These are phyloP conservation scores for Dicycla oo DNA, from an alignment of 2,888 invertebrate species.

Conservation along the genomic window DNA sequence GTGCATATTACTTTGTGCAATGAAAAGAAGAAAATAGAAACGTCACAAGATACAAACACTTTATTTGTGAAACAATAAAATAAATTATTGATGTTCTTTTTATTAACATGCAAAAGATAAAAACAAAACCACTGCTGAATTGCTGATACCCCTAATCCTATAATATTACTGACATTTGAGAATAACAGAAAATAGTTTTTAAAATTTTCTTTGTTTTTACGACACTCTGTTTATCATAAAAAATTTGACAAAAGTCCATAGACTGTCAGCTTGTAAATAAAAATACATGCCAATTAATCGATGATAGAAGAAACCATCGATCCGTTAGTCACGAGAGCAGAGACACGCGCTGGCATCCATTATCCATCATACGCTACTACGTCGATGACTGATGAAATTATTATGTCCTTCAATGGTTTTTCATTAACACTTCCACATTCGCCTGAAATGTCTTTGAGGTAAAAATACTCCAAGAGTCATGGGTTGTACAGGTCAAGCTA, in stretches of 20 bases:
- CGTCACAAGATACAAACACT: slow-evolving; percentile 44
- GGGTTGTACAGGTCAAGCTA: not conserved
- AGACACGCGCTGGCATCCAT: slow-evolving; percentile 70
- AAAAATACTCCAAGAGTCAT: slow-evolving; percentile 6
- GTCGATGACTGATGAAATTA: slow-evolving; percentile 66
- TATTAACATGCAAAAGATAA: slow-evolving; percentile 58
- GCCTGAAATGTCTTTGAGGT: slow-evolving; percentile 6
- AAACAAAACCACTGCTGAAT: slow-evolving; percentile 28
- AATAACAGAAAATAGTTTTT: slow-evolving; percentile 17
- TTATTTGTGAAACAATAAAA: slow-evolving; percentile 22
- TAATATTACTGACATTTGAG: slow-evolving; percentile 12
- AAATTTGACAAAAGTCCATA: slow-evolving; percentile 51
- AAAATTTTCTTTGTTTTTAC: slow-evolving; percentile 14
- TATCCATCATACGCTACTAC: slow-evolving; percentile 49
- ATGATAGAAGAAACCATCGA: slow-evolving; percentile 62
- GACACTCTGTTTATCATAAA: slow-evolving; percentile 33
- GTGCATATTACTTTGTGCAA: slow-evolving; percentile 43
- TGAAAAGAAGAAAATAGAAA: slow-evolving; percentile 58
- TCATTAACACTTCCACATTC: slow-evolving; percentile 36
- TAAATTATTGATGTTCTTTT: slow-evolving; percentile 29
- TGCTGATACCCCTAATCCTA: slow-evolving; percentile 12
- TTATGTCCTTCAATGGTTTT: slow-evolving; percentile 53
- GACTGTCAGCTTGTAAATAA: slow-evolving; percentile 72
- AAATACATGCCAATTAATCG: slow-evolving; percentile 83
- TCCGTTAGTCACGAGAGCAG: slow-evolving; percentile 68